A percentile compares a stretch with the other conserved stretches of the same genome.
These are phyloP conservation scores for Melangyna quadrimaculata DNA, from an alignment of 2,888 invertebrate species.

Conservation along the genomic window DNA sequence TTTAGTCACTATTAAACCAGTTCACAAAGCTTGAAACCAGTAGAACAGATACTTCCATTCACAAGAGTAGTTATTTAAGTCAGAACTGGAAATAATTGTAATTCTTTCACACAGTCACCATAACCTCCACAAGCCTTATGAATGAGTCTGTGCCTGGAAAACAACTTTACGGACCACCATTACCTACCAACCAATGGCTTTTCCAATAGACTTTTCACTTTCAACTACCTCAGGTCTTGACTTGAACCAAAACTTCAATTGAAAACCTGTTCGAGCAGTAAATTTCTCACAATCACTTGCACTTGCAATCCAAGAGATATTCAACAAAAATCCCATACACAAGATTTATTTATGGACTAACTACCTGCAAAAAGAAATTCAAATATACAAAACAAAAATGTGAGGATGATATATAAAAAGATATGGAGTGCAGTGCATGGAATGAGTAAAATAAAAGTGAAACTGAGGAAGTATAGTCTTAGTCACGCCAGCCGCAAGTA, in stretches of 20 bases:
- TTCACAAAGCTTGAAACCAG: conserved; percentile 5
- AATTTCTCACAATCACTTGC: conserved; percentile 63
- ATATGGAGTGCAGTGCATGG: background rate
- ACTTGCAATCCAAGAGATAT: conserved; percentile 17
- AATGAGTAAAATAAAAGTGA: conserved; percentile 57
- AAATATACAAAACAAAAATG: conserved; percentile 23
- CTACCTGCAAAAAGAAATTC: conserved; percentile 41
- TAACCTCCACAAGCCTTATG: background rate
- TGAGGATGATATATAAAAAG: background rate
- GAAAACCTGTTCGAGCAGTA: conserved; percentile 57
- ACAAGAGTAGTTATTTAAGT: conserved; percentile 33
- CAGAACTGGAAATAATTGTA: conserved; percentile 40
- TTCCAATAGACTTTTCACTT: conserved; percentile 64
- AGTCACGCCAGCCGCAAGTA: conserved; percentile 35
- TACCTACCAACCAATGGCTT: background rate
- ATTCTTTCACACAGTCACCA: background rate
- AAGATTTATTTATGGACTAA: conserved; percentile 33
- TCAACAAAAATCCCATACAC: background rate
- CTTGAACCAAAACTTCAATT: conserved; percentile 26
- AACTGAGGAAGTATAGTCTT: conserved; percentile 63
- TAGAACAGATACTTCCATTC: conserved; percentile 3
- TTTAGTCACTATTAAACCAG: background rate
- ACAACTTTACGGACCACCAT: background rate
- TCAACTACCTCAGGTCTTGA: conserved; percentile 29
- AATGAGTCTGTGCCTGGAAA: background rate